Base-by-base conservation (phyloP, 1,140 invertebrate species). In the Eciton burchellii region DNA sequence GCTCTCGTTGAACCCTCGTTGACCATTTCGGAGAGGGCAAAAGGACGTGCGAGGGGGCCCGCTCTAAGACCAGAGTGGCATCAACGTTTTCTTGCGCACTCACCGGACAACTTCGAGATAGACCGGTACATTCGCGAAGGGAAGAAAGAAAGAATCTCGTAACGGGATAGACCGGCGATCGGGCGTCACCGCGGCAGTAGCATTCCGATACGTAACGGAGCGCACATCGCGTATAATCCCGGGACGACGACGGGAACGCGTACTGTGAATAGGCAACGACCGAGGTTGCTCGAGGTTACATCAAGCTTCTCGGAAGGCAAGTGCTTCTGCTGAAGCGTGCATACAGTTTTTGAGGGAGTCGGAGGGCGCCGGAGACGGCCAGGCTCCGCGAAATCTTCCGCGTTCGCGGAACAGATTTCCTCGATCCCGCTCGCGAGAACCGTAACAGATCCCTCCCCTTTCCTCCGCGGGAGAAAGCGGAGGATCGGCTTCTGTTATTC, bases 101-200 rank as follows among this genome's bases (percentile, higher is more conserved):
- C 84, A 86, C 90, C 90, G 74, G 90, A 92, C 91, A 88, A 90
- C 91, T 92, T 89, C 79, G 65, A 84, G 77, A 85, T 24, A 41
- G 82, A 62, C 59, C 19, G 54, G 47, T 57, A 24, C 16, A 70
- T 74, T 45, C 5, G 57, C 26, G 65, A 83, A 24, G 70, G 84
- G 87, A 88, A 87, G 63, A 86, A 89, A 77, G 84, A 88, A 90
- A 81, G 84, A 89, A 85, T 77, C 66, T 9, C 83, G 29, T 92
- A 92, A 92, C 91, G 91, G 91, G 81, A 88, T 73, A 84, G 81
- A 85, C 86, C n/a, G 57, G 68, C 86, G 86, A 83, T 85, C 83
- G 62, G 57, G 81, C 68, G 57, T 84, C 68, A 43, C 73, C 68
- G 57, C 56, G 12, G 79, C 81, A 43, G 63, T 81, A 47, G 63